A percentile compares a stretch with the other conserved stretches of the same genome.
phyloP scores from a whole-genome alignment of 2,797 vertebrate species.

The Halcyon leucocephala region DNA sequence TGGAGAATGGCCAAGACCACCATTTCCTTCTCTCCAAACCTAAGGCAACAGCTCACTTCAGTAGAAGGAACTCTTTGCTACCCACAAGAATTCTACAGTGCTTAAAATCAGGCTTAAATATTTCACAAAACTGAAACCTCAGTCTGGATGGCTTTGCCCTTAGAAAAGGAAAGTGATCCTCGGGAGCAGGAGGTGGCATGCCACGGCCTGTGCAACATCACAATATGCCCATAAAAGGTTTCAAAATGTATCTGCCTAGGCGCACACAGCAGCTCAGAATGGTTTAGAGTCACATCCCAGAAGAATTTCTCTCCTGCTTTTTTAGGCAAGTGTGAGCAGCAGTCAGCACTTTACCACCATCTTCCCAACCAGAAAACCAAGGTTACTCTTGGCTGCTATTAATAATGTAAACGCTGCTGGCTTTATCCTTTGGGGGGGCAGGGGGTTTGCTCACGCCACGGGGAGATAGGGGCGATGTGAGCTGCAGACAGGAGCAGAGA shows the following conservation, averaged over 20 bases:
- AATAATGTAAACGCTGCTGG: constrained; percentile 14
- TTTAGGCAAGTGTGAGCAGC: constrained; percentile 52
- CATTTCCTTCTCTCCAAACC: neutral
- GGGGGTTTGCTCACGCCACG: neutral
- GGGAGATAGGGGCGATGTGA: neutral
- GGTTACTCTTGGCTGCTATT: constrained; percentile 16
- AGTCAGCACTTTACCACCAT: constrained; percentile 52
- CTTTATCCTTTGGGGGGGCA: neutral
- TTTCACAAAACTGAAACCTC: neutral
- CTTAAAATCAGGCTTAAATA: neutral
- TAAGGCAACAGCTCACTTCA: neutral
- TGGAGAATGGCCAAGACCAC: neutral
- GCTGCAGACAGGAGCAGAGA: neutral
- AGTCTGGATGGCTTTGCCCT: neutral
- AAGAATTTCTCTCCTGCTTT: constrained; percentile 56
- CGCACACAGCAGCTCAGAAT: constrained; percentile 5
- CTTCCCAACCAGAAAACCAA: constrained; percentile 37
- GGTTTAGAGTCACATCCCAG: constrained; percentile 46
- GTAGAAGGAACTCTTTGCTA: neutral
- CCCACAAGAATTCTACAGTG: neutral
- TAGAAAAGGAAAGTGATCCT: neutral
- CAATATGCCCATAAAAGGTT: constrained; percentile 60
- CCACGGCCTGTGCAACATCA: neutral
- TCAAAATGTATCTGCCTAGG: constrained; percentile 15
- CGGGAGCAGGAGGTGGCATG: neutral